A percentile compares a stretch with the other conserved stretches of the same genome.
These are phyloP conservation scores for Anguilla marmorata DNA, from an alignment of 2,797 vertebrate genomes.

Conservation along the genomic window DNA sequence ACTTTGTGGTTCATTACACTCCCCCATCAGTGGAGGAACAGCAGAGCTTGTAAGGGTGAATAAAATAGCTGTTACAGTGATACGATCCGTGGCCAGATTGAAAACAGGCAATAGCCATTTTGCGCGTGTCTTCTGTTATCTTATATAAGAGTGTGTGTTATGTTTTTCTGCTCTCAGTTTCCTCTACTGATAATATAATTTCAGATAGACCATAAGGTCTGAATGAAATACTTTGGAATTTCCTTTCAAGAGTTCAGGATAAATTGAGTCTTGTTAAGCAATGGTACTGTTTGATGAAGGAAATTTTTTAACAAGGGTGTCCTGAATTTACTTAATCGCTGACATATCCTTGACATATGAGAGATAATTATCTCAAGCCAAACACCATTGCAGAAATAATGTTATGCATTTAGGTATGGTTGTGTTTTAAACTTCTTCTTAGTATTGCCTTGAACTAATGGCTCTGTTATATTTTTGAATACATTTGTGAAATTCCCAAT, in stretches of 20 bases:
- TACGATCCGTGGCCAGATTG: not conserved
- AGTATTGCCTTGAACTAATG: not conserved
- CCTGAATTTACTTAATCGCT: not conserved
- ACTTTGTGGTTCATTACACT: not conserved
- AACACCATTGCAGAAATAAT: not conserved
- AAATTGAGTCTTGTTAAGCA: not conserved
- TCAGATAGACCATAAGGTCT: not conserved
- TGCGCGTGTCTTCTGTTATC: not conserved
- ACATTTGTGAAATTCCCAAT: not conserved
- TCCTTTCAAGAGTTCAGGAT: not conserved
- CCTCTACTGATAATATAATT: not conserved
- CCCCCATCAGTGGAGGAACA: not conserved
- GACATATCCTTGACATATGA: not conserved
- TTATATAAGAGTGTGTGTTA: not conserved
- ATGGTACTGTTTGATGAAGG: not conserved
- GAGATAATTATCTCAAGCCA: not conserved
- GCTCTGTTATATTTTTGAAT: not conserved
- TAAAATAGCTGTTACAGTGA: not conserved
- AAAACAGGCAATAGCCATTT: not conserved
- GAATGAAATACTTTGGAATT: not conserved
- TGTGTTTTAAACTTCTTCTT: not conserved
- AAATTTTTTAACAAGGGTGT: not conserved
- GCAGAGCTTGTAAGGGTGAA: not conserved
- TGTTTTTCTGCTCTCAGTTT: not conserved
- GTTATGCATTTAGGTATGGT: not conserved